Evolutionary conservation across 2,888 invertebrate species (phyloP).

Genomic region (Drosophila longiperda): DNA sequence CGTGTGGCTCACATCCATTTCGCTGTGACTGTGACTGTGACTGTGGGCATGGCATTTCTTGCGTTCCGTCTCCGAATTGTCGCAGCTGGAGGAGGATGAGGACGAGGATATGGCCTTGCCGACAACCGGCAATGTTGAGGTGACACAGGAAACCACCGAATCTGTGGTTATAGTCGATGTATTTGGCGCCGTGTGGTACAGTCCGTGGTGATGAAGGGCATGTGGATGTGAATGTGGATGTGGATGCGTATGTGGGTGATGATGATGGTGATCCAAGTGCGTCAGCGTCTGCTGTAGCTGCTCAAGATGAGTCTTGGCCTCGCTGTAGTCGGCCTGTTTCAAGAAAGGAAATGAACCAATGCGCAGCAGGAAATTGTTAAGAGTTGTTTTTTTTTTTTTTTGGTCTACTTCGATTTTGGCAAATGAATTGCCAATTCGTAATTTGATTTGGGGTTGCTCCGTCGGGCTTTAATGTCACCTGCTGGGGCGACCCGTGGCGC

Average conservation of each 20-base stretch:
- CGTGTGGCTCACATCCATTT: slow-evolving; percentile 68
- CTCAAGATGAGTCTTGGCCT: slow-evolving; percentile 75
- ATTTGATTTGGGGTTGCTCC: slow-evolving; percentile 39
- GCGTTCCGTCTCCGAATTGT: slow-evolving; percentile 65
- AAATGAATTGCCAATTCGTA: slow-evolving; percentile 67
- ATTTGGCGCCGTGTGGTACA: slow-evolving; percentile 68
- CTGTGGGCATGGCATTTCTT: slow-evolving; percentile 65
- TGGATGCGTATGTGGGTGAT: slow-evolving; percentile 51
- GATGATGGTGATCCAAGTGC: slow-evolving; percentile 71
- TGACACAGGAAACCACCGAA: slow-evolving; percentile 79
- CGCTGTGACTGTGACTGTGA: slow-evolving; percentile 53
- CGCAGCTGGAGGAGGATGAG: slow-evolving; percentile 66
- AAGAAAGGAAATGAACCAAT: slow-evolving; percentile 82
- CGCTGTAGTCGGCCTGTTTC: slow-evolving; percentile 71
- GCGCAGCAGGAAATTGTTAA: slow-evolving; percentile 83
- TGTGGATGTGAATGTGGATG: slow-evolving; percentile 19
- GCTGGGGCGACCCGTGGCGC: slow-evolving; percentile 59
- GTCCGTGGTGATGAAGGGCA: slow-evolving; percentile 60
- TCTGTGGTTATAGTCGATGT: slow-evolving; percentile 77
- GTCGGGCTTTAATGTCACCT: slow-evolving; percentile 71
- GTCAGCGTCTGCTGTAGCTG: slow-evolving; percentile 74
- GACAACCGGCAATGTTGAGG: slow-evolving; percentile 69
- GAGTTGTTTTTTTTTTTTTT: slow-evolving; percentile 64
- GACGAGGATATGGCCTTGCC: slow-evolving; percentile 70
- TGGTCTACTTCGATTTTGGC: slow-evolving; percentile 40